Evolutionary conservation across 2,888 invertebrate genomes (phyloP).

Genomic region (Hypselothyrea guttata): DNA sequence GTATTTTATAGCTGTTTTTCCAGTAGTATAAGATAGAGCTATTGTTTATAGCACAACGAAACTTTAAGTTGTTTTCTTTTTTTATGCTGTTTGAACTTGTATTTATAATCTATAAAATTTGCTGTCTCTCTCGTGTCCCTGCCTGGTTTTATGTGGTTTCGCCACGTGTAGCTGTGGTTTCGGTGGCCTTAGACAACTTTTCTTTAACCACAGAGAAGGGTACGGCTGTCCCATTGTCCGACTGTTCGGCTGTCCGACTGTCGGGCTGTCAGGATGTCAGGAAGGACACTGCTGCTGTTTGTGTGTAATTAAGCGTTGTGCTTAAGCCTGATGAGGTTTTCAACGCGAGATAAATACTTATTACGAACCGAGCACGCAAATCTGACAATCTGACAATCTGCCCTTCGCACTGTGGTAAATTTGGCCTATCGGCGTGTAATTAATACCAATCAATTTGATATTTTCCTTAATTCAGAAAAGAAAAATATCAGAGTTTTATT

Average conservation of each 20-base stretch:
- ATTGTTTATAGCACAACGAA: no score
- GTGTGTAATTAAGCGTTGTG: slow-evolving; percentile 63
- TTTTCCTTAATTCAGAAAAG: no score
- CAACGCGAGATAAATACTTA: slow-evolving; percentile 69
- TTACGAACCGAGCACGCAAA: slow-evolving; percentile 38
- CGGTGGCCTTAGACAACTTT: slow-evolving; percentile 9
- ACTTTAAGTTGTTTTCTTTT: no score
- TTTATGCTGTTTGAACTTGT: not conserved
- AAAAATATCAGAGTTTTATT: no score
- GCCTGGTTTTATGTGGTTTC: slow-evolving; percentile 1
- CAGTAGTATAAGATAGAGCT: no score
- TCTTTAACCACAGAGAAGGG: slow-evolving; percentile 9
- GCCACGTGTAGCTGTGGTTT: slow-evolving; percentile 27
- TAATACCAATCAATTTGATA: no score
- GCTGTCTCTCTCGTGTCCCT: not conserved
- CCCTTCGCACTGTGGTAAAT: no score
- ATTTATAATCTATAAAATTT: slow-evolving; percentile 17
- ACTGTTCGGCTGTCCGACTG: slow-evolving; percentile 5
- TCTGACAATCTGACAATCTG: slow-evolving; percentile 1
- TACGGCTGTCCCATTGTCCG: no score
- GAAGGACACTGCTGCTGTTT: slow-evolving; percentile 37
- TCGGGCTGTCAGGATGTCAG: slow-evolving; percentile 15
- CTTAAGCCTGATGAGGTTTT: slow-evolving; percentile 73
- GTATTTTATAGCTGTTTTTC: no score
- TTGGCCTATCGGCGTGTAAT: no score